A percentile compares a stretch with the other conserved stretches of the same genome.
These are phyloP conservation scores for Ichneumoninae sp. DNA, from an alignment of 2,888 invertebrate genomes.

Conservation along the genomic window DNA sequence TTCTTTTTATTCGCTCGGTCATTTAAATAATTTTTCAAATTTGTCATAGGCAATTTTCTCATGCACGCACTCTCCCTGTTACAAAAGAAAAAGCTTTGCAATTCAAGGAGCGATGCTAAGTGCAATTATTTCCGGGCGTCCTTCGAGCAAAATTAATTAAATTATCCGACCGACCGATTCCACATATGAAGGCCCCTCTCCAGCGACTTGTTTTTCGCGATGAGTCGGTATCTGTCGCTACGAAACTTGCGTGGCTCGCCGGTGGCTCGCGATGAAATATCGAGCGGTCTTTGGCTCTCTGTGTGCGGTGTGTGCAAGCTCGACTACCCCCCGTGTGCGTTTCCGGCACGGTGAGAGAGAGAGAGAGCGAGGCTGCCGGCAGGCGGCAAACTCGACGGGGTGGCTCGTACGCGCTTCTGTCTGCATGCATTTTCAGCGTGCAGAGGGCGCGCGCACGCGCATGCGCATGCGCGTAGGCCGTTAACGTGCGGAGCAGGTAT, in stretches of 20 bases:
- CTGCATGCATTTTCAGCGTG: slow-evolving; percentile 17
- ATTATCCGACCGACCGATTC: slow-evolving; percentile 14
- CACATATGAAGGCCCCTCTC: not conserved
- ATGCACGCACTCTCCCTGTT: not conserved
- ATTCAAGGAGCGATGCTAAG: not conserved
- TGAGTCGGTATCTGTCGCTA: slow-evolving; percentile 74
- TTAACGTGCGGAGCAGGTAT: slow-evolving; percentile 30
- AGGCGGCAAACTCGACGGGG: slow-evolving; percentile 44
- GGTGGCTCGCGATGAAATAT: slow-evolving; percentile 76
- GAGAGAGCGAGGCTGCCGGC: slow-evolving; percentile 30
- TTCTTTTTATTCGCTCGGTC: too few relatives aligned
- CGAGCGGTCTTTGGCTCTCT: slow-evolving; percentile 77
- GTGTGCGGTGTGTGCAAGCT: slow-evolving; percentile 57
- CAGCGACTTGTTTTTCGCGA: slow-evolving; percentile 62
- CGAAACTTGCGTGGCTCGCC: slow-evolving; percentile 72
- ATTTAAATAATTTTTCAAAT: too few relatives aligned
- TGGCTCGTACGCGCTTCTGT: slow-evolving; percentile 45
- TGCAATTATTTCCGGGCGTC: not conserved
- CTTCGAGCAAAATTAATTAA: not conserved
- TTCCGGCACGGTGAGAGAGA: slow-evolving; percentile 45
- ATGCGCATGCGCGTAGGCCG: slow-evolving; percentile 1
- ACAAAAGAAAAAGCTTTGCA: not conserved
- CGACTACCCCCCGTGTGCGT: slow-evolving; percentile 57
- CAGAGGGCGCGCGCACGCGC: slow-evolving; percentile 3
- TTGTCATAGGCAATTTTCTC: not conserved